Evolutionary conservation across 2,888 invertebrate species (phyloP), one percentile per base, ranked within the genome.

Genomic region (Cephus pulcher): DNA sequence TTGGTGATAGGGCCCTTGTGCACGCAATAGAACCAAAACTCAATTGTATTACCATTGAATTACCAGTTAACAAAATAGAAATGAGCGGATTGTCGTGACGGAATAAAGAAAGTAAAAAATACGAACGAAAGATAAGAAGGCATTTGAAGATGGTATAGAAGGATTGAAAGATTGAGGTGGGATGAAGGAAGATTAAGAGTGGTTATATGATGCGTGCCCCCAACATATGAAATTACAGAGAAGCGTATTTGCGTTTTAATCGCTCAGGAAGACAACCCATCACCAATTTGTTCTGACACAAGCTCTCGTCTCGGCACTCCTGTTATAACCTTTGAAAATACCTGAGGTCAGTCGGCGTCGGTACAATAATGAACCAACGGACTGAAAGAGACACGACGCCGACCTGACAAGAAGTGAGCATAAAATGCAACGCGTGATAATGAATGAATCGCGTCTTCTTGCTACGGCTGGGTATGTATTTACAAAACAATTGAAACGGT

Each of bases 371-470:
- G 23, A 56, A 9, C 56, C 56, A 56, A 56, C 23, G 9, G 56
- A 56, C 56, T 56, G 56, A 23, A 56, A 56, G 23, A 56, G 23
- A 9, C 56, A 56, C 74, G 74, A 37, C 83, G 78, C 82, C 85
- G 83, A 79, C 83, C 78, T 77, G 79, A 81, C 83, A 82, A 78
- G 79, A 75, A 79, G 76, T 76, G 75, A 81, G 80, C 76, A 75
- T 81, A 82, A 85, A 77, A 81, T 82, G 84, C 85, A 56, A 56
- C 56, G 82, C 81, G 85, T 89, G 88, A 88, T 86, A 87, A 88
- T 82, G 86, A 87, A 88, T 87, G 85, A 81, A 84, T 85, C 83
- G 85, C 33, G 71, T 56, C 23, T 15, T 23, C 56, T 56, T 56
- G 23, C 56, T 56, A 56, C 56, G 56, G 23, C 9, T 56, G 56